Percentiles rank a stretch among this genome's conserved stretches.
Evolutionary conservation across 2,113 vertebrate species (phyloP).

Genomic region (Aphyosemion australe): DNA sequence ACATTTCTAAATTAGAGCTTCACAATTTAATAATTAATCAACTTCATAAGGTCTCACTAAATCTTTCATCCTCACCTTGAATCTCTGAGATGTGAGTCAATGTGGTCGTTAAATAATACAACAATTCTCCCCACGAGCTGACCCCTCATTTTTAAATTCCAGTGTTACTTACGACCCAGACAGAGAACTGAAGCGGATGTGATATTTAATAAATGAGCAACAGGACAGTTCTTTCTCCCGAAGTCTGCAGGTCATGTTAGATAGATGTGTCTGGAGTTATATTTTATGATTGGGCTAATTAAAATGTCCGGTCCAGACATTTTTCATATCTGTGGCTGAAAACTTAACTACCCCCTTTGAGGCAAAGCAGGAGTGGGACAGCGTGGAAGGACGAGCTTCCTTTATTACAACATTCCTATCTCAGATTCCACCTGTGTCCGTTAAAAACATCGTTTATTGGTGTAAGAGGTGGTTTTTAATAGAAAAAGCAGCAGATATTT

Average conservation of each 20-base stretch:
- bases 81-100: conserved; percentile 20
- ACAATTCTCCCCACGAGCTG: conserved; percentile 8
- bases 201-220: conserved; percentile 61
- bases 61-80: conserved; percentile 35
- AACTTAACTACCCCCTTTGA: conserved; percentile 47
- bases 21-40: conserved; percentile 8
- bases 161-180: conserved; percentile 29
- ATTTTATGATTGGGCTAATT: conserved; percentile 68
- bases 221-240: conserved; percentile 20
- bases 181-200: conserved; percentile 20
- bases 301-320: conserved; percentile 53
- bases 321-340: conserved; percentile 42
- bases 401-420: conserved; percentile 54
- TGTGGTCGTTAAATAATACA: conserved; percentile 42
- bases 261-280: conserved; percentile 55
- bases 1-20: conserved; percentile 13
- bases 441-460: conserved; percentile 34
- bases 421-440: conserved; percentile 32
- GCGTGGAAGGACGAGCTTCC: conserved; percentile 42
- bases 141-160: conserved; percentile 29
- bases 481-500: conserved; percentile 8
- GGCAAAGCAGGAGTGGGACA: conserved; percentile 10
- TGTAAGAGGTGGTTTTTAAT: conserved; percentile 30
- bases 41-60: conserved; percentile 11
- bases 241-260: conserved; percentile 51